Evolutionary conservation across 2,113 vertebrate species (phyloP).

Genomic region (Columba janthina): DNA sequence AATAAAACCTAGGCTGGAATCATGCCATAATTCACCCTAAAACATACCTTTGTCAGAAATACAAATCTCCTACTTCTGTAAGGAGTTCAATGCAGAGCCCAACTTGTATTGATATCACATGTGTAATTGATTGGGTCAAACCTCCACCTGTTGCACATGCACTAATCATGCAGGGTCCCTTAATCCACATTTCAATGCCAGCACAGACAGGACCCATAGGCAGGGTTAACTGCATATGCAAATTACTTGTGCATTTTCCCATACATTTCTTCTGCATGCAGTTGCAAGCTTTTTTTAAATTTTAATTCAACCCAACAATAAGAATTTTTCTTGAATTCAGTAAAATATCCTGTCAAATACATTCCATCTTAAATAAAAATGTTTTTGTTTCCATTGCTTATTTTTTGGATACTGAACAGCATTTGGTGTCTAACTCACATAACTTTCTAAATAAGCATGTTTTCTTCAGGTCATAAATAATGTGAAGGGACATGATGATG

Average conservation of each 20-base stretch:
- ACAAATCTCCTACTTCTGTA: background rate
- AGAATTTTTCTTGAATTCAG: background rate
- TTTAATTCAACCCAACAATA: background rate
- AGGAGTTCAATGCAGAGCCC: background rate
- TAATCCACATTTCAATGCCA: background rate
- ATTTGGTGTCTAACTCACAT: background rate
- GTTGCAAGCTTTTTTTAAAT: background rate
- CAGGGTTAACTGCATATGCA: background rate
- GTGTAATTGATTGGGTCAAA: background rate
- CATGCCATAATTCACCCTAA: background rate
- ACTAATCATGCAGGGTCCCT: background rate
- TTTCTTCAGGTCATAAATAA: constrained; percentile 50
- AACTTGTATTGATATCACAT: background rate
- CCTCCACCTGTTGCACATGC: background rate
- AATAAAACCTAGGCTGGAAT: background rate
- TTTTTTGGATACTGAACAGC: background rate
- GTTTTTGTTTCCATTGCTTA: background rate
- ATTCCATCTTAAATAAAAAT: background rate
- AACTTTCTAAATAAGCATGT: constrained; percentile 21
- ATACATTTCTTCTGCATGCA: background rate
- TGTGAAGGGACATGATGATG: constrained; percentile 1
- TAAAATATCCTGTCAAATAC: background rate
- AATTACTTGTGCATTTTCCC: background rate
- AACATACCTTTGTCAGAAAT: background rate
- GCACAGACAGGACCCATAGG: background rate